Percentiles rank a stretch among this genome's conserved stretches.
These are phyloP conservation scores for Brenthis hecate DNA, from an alignment of 2,888 invertebrate genomes.

Conservation along the genomic window DNA sequence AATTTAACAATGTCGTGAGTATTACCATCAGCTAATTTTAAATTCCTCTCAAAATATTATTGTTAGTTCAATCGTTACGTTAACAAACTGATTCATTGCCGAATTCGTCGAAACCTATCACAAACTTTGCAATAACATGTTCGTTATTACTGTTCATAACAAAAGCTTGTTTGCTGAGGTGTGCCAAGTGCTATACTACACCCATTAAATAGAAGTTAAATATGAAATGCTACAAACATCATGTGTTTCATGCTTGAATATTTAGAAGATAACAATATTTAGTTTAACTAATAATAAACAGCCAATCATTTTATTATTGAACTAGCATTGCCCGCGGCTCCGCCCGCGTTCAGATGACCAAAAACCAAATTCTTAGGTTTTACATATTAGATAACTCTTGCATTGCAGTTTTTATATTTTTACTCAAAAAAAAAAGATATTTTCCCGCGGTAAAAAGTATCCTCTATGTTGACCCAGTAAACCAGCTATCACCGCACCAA, in stretches of 20 bases:
- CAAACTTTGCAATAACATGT: conserved; percentile 32
- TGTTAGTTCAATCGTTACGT: conserved; percentile 1
- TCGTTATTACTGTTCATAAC: conserved; percentile 36
- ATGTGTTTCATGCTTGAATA: neutral
- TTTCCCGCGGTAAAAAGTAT: too few species aligned
- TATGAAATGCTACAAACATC: conserved; percentile 6
- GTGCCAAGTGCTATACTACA: conserved; percentile 34
- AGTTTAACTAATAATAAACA: too few species aligned
- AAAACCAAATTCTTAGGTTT: too few species aligned
- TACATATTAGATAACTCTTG: too few species aligned
- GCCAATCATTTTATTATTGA: too few species aligned
- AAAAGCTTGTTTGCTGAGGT: conserved; percentile 31
- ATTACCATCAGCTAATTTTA: conserved; percentile 3
- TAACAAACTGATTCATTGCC: conserved; percentile 31
- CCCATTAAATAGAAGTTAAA: conserved; percentile 33
- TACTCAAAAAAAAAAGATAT: too few species aligned
- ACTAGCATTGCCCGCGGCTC: too few species aligned
- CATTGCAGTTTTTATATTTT: too few species aligned
- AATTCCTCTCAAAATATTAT: conserved; percentile 5
- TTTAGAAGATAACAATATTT: too few species aligned
- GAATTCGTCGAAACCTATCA: conserved; percentile 34
- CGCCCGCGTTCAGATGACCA: too few species aligned
- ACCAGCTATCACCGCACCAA: too few species aligned
- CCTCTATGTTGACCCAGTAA: too few species aligned
- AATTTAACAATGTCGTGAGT: neutral